These are phyloP conservation scores for Parus major DNA, from an alignment of 2,113 vertebrate species.

Conservation along the genomic window DNA sequence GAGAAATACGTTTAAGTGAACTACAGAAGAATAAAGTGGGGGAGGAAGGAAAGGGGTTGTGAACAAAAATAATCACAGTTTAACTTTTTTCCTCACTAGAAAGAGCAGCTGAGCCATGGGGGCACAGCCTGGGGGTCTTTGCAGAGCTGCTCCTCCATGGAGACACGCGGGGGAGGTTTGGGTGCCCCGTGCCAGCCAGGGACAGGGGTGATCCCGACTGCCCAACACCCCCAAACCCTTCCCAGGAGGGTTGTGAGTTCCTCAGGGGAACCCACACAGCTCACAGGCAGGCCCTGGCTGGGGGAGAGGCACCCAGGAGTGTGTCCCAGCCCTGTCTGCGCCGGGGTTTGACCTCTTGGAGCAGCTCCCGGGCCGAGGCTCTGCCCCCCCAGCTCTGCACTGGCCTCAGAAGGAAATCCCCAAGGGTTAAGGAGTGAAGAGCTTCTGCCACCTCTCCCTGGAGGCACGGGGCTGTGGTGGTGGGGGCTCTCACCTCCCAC, in stretches of 20 bases:
- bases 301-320: background rate
- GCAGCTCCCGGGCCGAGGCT: fast-evolving
- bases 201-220: fast-evolving
- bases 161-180: fast-evolving
- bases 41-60: background rate
- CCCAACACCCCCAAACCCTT: background rate
- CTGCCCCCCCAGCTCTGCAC: background rate
- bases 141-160: background rate
- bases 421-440: background rate
- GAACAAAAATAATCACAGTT: background rate
- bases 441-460: fast-evolving
- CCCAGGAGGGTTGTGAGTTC: fast-evolving
- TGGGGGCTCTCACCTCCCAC: background rate
- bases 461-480: fast-evolving
- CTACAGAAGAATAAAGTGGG: background rate
- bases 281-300: fast-evolving
- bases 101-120: fast-evolving
- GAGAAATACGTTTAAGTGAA: background rate
- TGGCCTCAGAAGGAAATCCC: background rate
- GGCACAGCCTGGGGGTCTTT: background rate
- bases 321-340: fast-evolving
- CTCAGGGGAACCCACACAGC: fast-evolving
- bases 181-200: background rate
- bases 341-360: fast-evolving
- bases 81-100: background rate